These are phyloP conservation scores for Chrysochloris asiatica DNA, from an alignment of 2,113 vertebrate genomes.

Conservation along the genomic window DNA sequence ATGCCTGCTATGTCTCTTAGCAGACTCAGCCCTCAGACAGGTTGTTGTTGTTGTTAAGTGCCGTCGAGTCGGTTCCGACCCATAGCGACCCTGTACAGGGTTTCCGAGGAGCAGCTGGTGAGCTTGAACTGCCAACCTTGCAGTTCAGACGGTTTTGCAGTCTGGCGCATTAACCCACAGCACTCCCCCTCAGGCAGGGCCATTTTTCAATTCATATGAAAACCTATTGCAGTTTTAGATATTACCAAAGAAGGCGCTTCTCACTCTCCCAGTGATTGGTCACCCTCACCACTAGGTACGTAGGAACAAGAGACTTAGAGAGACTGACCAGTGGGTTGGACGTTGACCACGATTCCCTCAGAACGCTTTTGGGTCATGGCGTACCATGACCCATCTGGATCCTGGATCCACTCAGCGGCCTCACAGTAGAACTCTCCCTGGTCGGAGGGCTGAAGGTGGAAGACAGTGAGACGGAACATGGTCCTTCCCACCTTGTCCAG, in stretches of 20 bases:
- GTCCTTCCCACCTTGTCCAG: constrained; percentile 93
- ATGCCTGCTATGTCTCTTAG: too few relatives aligned
- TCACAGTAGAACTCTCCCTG: constrained; percentile 97
- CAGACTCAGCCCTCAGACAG: not conserved
- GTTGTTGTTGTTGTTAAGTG: too few relatives aligned
- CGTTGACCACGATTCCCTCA: constrained; percentile 90
- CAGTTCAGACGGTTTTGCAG: too few relatives aligned
- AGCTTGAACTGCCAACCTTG: too few relatives aligned
- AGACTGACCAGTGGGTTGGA: constrained; percentile 94
- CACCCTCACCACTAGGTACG: not conserved
- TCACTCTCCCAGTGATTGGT: not conserved
- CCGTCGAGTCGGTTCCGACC: too few relatives aligned
- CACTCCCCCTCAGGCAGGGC: not conserved
- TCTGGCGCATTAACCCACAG: too few relatives aligned
- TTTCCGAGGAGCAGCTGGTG: too few relatives aligned
- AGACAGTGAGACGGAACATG: constrained; percentile 93
- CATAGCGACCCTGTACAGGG: too few relatives aligned
- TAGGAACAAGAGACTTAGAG: not conserved
- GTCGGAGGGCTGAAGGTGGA: constrained; percentile 94
- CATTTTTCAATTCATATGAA: not conserved
- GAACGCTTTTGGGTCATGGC: constrained; percentile 96
- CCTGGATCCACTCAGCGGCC: constrained; percentile 97
- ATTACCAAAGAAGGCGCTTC: not conserved
- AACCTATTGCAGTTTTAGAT: not conserved
- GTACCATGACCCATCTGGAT: constrained; percentile 93